Evolutionary conservation across 2,113 vertebrate genomes (phyloP).

Genomic region (Ptilonorhynchus violaceus): DNA sequence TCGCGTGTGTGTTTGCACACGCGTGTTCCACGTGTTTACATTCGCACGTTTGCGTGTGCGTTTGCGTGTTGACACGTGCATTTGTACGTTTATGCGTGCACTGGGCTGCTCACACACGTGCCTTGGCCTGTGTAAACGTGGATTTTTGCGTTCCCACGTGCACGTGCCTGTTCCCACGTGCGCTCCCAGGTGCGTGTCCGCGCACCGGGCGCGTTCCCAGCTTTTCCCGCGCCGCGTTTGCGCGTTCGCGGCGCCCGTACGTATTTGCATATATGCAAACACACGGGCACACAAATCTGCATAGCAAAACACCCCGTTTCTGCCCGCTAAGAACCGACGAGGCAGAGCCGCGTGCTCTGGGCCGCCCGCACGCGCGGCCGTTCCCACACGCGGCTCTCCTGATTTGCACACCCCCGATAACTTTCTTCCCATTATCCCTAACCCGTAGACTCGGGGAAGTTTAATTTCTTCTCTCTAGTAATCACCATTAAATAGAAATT

Average conservation of each 20-base stretch:
- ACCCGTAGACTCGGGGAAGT: constrained; percentile 74
- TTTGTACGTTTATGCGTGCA: accelerated
- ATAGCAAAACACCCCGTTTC: accelerated
- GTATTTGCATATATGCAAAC: not conserved
- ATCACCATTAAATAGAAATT: constrained; percentile 86
- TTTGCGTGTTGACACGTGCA: too few species aligned
- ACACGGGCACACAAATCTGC: accelerated
- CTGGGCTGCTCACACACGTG: accelerated
- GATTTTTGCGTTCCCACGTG: accelerated
- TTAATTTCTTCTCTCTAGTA: constrained; percentile 79
- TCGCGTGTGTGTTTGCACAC: accelerated
- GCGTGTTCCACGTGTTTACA: accelerated
- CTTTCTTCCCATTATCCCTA: constrained; percentile 76
- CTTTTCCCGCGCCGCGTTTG: accelerated
- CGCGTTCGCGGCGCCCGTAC: accelerated
- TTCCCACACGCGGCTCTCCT: not conserved
- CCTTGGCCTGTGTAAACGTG: accelerated
- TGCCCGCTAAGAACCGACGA: accelerated
- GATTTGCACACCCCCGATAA: constrained; percentile 36
- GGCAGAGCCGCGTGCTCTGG: not conserved
- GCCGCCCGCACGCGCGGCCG: accelerated
- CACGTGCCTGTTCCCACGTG: accelerated
- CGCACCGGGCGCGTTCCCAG: accelerated
- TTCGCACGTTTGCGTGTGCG: accelerated
- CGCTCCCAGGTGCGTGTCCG: accelerated